Conservation (phyloP, 2,888 invertebrate genomes). For the Eupithecia tripunctaria region DNA sequence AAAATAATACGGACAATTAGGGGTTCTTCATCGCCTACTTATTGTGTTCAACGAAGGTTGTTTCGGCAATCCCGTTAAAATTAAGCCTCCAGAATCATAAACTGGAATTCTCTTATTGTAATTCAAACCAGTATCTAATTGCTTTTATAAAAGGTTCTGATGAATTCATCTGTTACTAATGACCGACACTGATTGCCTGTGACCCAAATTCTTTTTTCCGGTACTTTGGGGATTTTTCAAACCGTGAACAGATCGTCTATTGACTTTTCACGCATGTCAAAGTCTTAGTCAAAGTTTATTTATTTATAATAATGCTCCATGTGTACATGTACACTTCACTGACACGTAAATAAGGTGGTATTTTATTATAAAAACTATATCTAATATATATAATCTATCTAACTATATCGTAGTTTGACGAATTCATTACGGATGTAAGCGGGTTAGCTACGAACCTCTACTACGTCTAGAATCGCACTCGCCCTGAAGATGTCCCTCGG, state of each 20-base stretch:
- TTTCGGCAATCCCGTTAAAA: neutral
- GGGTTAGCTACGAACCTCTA: no score
- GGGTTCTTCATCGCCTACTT: neutral
- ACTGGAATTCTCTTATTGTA: neutral
- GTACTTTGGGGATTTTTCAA: neutral
- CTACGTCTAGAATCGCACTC: no score
- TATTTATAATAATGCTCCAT: no score
- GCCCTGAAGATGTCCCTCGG: no score
- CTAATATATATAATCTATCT: no score
- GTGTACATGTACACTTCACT: no score
- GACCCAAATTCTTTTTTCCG: neutral
- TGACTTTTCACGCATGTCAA: neutral
- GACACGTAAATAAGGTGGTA: no score
- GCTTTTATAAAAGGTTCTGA: neutral
- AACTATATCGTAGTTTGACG: no score
- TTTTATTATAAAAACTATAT: no score
- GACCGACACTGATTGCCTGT: neutral
- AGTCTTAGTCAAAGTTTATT: no score
- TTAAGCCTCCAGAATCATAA: neutral
- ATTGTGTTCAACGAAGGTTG: neutral
- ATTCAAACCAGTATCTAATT: neutral
- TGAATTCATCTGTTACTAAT: neutral
- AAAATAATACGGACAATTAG: neutral
- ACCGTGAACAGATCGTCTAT: neutral
- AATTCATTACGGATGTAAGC: no score